Evolutionary conservation across 1,140 invertebrate species (phyloP), one percentile per base, ranked within the genome.

Genomic region (Leptinotarsa defecta): DNA sequence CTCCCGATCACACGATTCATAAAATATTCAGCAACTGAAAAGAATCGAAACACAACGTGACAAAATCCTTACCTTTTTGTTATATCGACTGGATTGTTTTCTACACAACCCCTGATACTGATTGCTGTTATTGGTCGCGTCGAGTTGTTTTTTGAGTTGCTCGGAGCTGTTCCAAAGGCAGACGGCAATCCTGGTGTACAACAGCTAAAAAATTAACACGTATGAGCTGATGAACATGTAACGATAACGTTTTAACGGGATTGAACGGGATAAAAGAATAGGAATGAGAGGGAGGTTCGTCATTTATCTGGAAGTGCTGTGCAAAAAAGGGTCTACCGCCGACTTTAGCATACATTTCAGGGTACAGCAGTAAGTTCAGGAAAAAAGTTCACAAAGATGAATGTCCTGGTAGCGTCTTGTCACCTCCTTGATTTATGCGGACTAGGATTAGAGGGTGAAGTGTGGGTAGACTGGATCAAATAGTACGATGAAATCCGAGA

Each of bases 121-220:
- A 68, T 77, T 74, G 27, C 62, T 75, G 63, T 79, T 81, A 3
- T 84, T 70, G 75, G 76, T 83, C 74, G 82, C 82, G 68, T 85
- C 82, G 72, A 85, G 75, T 80, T 88, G 87, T 69, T 86, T 85
- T 70, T 90, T 88, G 13, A 91, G 83, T 11, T 89, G 88, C 24
- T 89, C 87, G 0, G 90, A 90, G 77, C 91, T 92, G 77, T 88
- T 89, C 92, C 93, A 94, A 20, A 94, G 83, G 0, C 90, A 91
- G 13, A 94, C 87, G 4, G 92, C 92, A 75, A 94, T 94, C 77
- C 91, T 88, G 68, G 91, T 92, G 80, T 94, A 94, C 1, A 92
- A 76, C 52, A 91, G 87, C 91, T 91, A 84, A 17, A 79, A 74
- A 57, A 57, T 57, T 57, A 15, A 57, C 52, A 57, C n/a, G 52